Percentiles rank a stretch among this genome's conserved stretches.
phyloP scores from a whole-genome alignment of 1,140 invertebrate genomes.

The Euwallacea fornicatus region DNA sequence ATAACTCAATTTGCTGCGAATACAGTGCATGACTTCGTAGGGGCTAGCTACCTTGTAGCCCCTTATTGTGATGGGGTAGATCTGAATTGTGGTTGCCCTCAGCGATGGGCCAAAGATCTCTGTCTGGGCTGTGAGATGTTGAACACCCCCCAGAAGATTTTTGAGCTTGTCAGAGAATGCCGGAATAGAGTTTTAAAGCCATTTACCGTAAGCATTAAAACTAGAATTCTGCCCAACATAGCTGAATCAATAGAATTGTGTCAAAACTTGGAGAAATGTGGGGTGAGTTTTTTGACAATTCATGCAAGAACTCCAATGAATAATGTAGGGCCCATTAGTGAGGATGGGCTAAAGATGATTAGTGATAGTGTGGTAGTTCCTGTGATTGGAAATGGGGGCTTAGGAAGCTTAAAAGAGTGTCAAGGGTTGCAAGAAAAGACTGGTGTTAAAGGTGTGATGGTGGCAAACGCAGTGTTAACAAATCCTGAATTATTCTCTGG shows the following conservation, averaged over 20 bases:
- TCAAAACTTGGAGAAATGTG: slow-evolving; percentile 77
- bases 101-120: slow-evolving; percentile 90
- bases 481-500: slow-evolving; percentile 90
- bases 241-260: slow-evolving; percentile 72
- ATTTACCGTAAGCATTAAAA: slow-evolving; percentile 92
- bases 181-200: slow-evolving; percentile 69
- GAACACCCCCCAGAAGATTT: slow-evolving; percentile 79
- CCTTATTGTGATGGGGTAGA: slow-evolving; percentile 90
- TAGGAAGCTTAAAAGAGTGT: slow-evolving; percentile 74
- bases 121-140: slow-evolving; percentile 87
- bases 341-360: slow-evolving; percentile 72
- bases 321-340: slow-evolving; percentile 74
- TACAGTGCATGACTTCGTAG: slow-evolving; percentile 77
- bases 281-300: slow-evolving; percentile 84
- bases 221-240: slow-evolving; percentile 69
- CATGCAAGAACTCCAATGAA: slow-evolving; percentile 87
- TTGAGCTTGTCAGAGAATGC: slow-evolving; percentile 77
- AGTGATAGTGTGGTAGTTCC: slow-evolving; percentile 74
- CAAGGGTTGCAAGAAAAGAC: slow-evolving; percentile 65
- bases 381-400: slow-evolving; percentile 89
- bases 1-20: slow-evolving; percentile 96
- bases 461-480: slow-evolving; percentile 81
- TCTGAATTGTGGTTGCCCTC: slow-evolving; percentile 96
- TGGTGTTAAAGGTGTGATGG: slow-evolving; percentile 84
- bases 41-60: slow-evolving; percentile 80